Evolutionary conservation across 1,140 invertebrate species (phyloP), one percentile per base, ranked within the genome.

Genomic region (Diachasmimorpha longicaudata): DNA sequence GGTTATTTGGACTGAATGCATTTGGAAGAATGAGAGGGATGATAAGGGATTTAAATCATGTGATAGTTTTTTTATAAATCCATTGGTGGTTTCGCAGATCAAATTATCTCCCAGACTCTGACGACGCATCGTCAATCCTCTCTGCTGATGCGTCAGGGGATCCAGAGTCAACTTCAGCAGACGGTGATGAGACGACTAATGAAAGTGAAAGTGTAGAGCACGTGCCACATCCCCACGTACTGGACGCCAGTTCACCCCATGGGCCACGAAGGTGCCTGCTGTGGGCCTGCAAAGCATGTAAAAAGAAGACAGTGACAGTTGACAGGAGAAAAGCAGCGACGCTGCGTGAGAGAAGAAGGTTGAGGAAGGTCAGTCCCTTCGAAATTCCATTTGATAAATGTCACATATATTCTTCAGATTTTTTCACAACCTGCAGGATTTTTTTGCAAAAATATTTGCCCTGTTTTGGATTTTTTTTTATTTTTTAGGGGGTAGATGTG

Each of bases 271-370:
- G 95, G 70, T 99, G 97, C 84, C 90, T 98, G 0, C 91, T 97
- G 0, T 98, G 97, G 97, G 97, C 97, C 5, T 98, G 97, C 88
- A 98, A 98, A 85, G 96, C 96, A 0, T 98, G 97, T 89, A 98
- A 98, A 85, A 93, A 96, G 88, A 98, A 98, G 89, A 96, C 94
- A 4, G 96, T 98, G 16, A 95, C 96, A 4, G 95, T 99, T 0
- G 98, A 99, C 87, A 90, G 98, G 46, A 91, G 98, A 82, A 98
- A 98, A 91, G 98, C 98, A 5, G 98, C 98, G 1, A 99, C 98
- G 0, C 91, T 99, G 85, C 89, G 98, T 0, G 98, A 99, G 86
- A 90, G 98, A 79, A 89, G 98, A 78, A 91, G 98, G 77, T 91
- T 99, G 44, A 90, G 97, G 83, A 98, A 98, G 92, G 95, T 96